Conservation (phyloP, 2,888 invertebrate species). For the Atrina japonica region DNA sequence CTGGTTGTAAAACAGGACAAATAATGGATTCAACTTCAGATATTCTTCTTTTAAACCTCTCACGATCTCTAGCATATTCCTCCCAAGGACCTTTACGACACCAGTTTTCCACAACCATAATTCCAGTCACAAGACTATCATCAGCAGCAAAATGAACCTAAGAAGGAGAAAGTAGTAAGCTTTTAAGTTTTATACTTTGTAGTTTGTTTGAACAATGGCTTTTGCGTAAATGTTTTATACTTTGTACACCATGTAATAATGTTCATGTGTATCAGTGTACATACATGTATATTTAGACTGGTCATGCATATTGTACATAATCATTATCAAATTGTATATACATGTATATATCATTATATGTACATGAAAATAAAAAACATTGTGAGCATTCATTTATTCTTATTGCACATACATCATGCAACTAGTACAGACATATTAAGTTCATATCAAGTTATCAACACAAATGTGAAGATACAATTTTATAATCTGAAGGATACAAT, state of each 20-base stretch:
- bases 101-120: conserved; percentile 59
- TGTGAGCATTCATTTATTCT: too few relatives aligned
- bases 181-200: background rate
- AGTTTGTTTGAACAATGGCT: background rate
- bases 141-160: conserved; percentile 65
- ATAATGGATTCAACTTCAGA: conserved; percentile 53
- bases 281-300: too few relatives aligned
- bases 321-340: too few relatives aligned
- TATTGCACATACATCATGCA: too few relatives aligned
- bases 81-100: conserved; percentile 72
- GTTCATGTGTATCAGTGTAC: too few relatives aligned
- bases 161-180: conserved; percentile 30
- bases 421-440: too few relatives aligned
- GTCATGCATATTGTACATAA: too few relatives aligned
- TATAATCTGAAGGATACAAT: too few relatives aligned
- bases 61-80: conserved; percentile 65
- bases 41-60: conserved; percentile 64
- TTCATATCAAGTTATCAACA: too few relatives aligned
- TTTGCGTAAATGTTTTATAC: background rate
- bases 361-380: too few relatives aligned
- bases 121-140: conserved; percentile 44
- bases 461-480: too few relatives aligned
- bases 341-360: too few relatives aligned
- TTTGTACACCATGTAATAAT: background rate
- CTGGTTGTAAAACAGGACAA: conserved; percentile 47